These are phyloP conservation scores for Tachysurus vachellii DNA, from an alignment of 2,113 vertebrate genomes.

Conservation along the genomic window DNA sequence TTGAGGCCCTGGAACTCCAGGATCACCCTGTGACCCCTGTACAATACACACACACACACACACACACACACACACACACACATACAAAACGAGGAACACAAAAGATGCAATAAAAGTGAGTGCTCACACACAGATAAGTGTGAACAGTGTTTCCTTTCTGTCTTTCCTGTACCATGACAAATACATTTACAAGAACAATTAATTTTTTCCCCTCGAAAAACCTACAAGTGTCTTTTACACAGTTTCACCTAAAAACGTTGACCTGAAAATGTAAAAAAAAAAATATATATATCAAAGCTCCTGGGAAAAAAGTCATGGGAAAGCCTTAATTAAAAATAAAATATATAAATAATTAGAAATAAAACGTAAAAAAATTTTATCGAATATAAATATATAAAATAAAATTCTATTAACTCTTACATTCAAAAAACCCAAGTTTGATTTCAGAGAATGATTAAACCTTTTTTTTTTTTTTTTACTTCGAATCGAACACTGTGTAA, in stretches of 20 bases:
- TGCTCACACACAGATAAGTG: neutral
- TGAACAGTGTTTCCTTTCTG: neutral
- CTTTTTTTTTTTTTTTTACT: neutral
- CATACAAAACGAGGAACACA: neutral
- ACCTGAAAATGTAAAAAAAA: too few relatives aligned
- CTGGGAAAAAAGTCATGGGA: neutral
- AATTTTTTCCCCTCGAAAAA: neutral
- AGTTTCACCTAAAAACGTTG: neutral
- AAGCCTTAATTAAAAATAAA: too few relatives aligned
- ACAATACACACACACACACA: conserved; percentile 22
- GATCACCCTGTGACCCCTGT: conserved; percentile 54
- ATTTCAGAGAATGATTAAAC: neutral
- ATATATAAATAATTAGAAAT: neutral
- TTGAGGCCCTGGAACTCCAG: conserved; percentile 50
- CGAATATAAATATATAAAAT: too few relatives aligned
- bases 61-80: conserved; percentile 21
- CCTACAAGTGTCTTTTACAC: neutral
- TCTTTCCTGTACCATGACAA: neutral
- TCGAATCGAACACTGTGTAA: neutral
- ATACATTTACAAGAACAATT: neutral
- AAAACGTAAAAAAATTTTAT: neutral
- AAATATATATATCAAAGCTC: neutral
- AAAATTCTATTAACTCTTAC: neutral
- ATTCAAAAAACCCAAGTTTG: neutral
- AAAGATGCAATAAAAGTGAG: neutral